Evolutionary conservation across 2,888 invertebrate species (phyloP).

Genomic region (Lasioglossum pauxillum): DNA sequence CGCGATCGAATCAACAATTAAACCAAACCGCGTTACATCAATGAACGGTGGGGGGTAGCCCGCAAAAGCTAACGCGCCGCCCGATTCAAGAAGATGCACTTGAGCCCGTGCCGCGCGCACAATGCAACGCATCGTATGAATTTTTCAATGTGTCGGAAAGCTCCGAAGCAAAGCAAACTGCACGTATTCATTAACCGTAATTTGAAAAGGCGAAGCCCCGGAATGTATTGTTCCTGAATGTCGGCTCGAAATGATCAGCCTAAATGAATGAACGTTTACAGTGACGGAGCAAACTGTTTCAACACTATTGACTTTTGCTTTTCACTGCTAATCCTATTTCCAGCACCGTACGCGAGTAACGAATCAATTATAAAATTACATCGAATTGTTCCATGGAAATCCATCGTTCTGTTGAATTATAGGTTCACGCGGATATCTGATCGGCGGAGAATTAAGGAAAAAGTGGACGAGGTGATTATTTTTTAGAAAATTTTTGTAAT

Average conservation of each 20-base stretch:
- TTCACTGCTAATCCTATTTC: background rate
- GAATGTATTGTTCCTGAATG: background rate
- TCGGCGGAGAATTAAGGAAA: background rate
- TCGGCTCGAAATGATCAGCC: background rate
- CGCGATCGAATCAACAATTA: constrained; percentile 8
- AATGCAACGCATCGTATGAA: background rate
- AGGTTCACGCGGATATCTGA: background rate
- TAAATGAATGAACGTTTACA: background rate
- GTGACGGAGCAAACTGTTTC: background rate
- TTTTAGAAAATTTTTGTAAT: background rate
- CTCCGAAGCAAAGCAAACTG: background rate
- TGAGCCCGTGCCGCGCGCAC: background rate
- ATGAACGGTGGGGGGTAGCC: background rate
- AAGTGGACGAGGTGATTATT: background rate
- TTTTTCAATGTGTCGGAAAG: background rate
- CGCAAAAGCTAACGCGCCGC: background rate
- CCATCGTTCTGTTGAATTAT: background rate
- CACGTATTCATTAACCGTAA: background rate
- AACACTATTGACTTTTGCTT: background rate
- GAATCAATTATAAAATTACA: background rate
- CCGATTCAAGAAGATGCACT: background rate
- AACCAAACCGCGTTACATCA: background rate
- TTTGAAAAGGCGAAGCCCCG: background rate
- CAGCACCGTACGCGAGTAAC: background rate
- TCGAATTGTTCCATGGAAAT: background rate